These are phyloP conservation scores for Vespertilio murinus DNA, from an alignment of 2,797 vertebrate species.

Conservation along the genomic window DNA sequence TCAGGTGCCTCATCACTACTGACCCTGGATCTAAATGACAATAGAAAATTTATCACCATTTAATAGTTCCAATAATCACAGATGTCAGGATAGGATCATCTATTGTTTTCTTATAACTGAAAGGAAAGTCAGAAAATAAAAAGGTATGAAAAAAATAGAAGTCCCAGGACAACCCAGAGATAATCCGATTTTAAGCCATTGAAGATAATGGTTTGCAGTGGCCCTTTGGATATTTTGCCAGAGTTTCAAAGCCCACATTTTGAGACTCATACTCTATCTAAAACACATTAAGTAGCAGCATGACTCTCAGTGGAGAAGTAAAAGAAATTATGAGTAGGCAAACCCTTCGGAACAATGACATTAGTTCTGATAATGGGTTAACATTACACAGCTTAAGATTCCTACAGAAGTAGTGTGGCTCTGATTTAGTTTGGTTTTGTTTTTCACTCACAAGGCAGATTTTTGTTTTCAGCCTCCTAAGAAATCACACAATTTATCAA, in stretches of 20 bases:
- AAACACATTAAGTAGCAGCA: background rate
- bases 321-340: constrained; percentile 48
- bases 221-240: background rate
- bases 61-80: constrained; percentile 13
- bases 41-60: background rate
- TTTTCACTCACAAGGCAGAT: constrained; percentile 23
- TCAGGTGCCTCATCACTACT: background rate
- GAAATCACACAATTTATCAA: constrained; percentile 44
- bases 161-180: background rate
- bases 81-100: background rate
- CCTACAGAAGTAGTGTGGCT: background rate
- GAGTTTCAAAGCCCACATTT: constrained; percentile 39
- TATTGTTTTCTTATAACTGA: background rate
- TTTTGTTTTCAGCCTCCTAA: constrained; percentile 41
- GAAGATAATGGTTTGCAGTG: background rate
- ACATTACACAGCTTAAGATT: constrained; percentile 13
- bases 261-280: background rate
- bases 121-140: background rate
- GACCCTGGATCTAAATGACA: background rate
- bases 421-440: constrained; percentile 29
- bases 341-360: constrained; percentile 41
- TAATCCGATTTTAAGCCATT: background rate
- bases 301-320: constrained; percentile 51
- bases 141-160: background rate
- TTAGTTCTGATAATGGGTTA: constrained; percentile 19